Evolutionary conservation across 2,888 invertebrate species (phyloP).

Genomic region (Yponomeuta plumbellus): DNA sequence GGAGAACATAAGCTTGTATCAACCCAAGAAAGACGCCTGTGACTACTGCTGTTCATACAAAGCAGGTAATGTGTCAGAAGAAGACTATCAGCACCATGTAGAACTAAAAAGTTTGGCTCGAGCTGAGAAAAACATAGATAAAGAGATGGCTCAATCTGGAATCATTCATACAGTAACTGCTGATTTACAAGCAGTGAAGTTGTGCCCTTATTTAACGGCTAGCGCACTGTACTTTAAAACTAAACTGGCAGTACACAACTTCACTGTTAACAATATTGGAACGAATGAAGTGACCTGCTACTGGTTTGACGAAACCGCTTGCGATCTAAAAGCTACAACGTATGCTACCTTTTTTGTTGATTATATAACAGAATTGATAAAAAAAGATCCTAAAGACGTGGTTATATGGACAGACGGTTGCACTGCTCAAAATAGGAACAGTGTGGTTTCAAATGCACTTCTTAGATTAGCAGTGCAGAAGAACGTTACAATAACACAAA

Average conservation of each 20-base stretch:
- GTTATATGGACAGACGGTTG: conserved; percentile 16
- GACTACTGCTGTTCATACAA: conserved; percentile 27
- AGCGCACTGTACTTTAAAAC: conserved; percentile 36
- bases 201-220: conserved; percentile 29
- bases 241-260: conserved; percentile 35
- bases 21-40: conserved; percentile 29
- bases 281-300: conserved; percentile 27
- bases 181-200: conserved; percentile 32
- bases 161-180: conserved; percentile 26
- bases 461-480: conserved; percentile 1
- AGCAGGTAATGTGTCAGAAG: conserved; percentile 27
- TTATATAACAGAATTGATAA: too few relatives aligned
- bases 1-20: conserved; percentile 30
- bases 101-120: conserved; percentile 24
- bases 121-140: conserved; percentile 27
- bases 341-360: conserved; percentile 31
- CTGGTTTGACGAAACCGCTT: conserved; percentile 31
- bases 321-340: conserved; percentile 30
- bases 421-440: conserved; percentile 15
- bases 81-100: conserved; percentile 24
- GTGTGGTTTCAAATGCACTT: conserved; percentile 2
- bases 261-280: conserved; percentile 30
- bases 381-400: background rate
- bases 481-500: conserved; percentile 17
- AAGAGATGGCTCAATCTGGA: conserved; percentile 27